These are phyloP conservation scores for Sminthurides bifidus DNA, from an alignment of 1,140 invertebrate genomes.

Conservation along the genomic window DNA sequence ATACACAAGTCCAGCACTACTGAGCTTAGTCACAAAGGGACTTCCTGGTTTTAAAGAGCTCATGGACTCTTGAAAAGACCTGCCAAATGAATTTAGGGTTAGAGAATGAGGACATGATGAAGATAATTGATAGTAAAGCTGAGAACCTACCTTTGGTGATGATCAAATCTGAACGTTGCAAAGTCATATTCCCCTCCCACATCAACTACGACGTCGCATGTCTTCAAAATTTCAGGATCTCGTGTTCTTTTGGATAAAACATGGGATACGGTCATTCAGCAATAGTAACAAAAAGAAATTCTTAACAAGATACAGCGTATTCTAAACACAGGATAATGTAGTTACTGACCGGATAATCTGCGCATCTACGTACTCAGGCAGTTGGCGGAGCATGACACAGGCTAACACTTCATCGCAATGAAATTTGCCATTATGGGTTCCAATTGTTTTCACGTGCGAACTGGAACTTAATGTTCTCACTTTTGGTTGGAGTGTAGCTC, in stretches of 20 bases:
- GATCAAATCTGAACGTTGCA: conserved; percentile 68
- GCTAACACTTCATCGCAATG: conserved; percentile 95
- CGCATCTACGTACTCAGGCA: conserved; percentile 70
- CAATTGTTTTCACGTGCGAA: conserved; percentile 44
- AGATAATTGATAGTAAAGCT: neutral
- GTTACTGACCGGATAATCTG: conserved; percentile 57
- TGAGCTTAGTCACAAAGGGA: conserved; percentile 58
- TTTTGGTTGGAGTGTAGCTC: too few species aligned
- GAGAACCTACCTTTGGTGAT: conserved; percentile 66
- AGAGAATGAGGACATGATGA: neutral
- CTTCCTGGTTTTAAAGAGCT: conserved; percentile 45
- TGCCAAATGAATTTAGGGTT: conserved; percentile 39
- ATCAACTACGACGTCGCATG: conserved; percentile 91
- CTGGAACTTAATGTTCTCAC: neutral
- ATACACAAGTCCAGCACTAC: conserved; percentile 90
- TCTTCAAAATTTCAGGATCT: conserved; percentile 52
- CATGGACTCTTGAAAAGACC: conserved; percentile 53
- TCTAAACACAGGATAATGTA: neutral
- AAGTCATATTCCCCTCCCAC: conserved; percentile 84
- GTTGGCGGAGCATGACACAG: conserved; percentile 72
- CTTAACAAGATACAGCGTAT: neutral
- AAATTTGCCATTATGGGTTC: conserved; percentile 69
- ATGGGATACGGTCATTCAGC: neutral
- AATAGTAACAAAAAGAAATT: neutral
- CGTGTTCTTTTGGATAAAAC: conserved; percentile 41